Conservation (phyloP, 2,797 vertebrate species). For the Prunella strophiata region DNA sequence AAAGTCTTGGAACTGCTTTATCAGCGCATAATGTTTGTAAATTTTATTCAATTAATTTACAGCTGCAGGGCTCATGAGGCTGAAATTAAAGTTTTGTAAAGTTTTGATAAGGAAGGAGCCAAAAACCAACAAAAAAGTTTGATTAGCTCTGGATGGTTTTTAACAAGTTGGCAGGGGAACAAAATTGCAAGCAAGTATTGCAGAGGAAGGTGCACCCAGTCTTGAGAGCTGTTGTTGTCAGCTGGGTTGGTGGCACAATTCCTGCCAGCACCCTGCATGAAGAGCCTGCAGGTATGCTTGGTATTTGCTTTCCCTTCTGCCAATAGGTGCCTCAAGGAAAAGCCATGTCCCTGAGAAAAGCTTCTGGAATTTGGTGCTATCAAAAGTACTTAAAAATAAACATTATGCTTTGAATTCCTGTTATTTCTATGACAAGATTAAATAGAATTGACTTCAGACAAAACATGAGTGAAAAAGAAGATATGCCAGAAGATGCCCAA, state of each 20-base stretch:
- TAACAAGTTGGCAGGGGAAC: slow-evolving; percentile 49
- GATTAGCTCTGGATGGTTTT: slow-evolving; percentile 53
- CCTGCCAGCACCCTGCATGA: not conserved
- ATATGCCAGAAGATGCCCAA: not conserved
- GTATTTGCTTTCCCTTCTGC: not conserved
- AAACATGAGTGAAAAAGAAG: not conserved
- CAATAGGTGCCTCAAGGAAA: not conserved
- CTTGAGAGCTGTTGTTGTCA: not conserved
- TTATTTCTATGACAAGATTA: not conserved
- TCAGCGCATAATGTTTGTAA: slow-evolving; percentile 75
- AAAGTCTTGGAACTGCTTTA: slow-evolving; percentile 65
- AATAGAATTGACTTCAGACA: not conserved
- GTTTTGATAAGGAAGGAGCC: slow-evolving; percentile 73
- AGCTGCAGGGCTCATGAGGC: slow-evolving; percentile 73
- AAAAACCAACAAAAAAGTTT: slow-evolving; percentile 61
- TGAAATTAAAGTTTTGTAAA: slow-evolving; percentile 76
- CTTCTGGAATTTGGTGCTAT: not conserved
- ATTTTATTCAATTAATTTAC: slow-evolving; percentile 81
- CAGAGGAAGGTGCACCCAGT: not conserved
- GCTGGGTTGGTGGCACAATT: not conserved
- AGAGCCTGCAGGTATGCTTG: not conserved
- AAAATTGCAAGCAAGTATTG: not conserved
- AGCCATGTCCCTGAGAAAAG: not conserved
- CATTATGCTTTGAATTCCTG: not conserved
- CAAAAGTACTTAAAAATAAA: not conserved